phyloP scores from a whole-genome alignment of 1,140 invertebrate species.

The Listronotus oregonensis region DNA sequence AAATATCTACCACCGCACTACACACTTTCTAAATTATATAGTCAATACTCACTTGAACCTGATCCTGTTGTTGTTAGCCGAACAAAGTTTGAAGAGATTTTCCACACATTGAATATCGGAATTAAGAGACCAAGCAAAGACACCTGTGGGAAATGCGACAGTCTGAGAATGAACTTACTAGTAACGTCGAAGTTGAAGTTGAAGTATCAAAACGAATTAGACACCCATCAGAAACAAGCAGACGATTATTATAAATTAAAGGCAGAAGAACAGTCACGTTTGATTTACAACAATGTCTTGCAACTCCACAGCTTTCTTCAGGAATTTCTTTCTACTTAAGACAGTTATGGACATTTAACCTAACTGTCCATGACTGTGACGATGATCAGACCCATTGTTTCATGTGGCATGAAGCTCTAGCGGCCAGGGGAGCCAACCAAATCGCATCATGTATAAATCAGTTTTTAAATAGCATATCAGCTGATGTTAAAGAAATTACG shows the following conservation, averaged over 20 bases:
- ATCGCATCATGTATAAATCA: slow-evolving; percentile 48
- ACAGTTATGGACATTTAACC: slow-evolving; percentile 54
- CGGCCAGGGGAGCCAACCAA: slow-evolving; percentile 48
- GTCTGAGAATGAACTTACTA: background rate
- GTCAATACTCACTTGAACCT: background rate
- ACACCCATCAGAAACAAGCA: background rate
- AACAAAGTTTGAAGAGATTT: slow-evolving; percentile 7
- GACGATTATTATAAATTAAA: slow-evolving; percentile 1
- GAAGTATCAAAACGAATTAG: background rate
- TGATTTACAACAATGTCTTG: slow-evolving; percentile 8
- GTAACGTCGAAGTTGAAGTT: background rate
- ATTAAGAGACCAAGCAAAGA: slow-evolving; percentile 10
- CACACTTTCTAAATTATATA: background rate
- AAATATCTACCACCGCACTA: slow-evolving; percentile 1
- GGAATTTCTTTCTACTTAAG: slow-evolving; percentile 48
- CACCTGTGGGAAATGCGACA: background rate
- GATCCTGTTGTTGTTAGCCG: background rate
- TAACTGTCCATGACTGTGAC: slow-evolving; percentile 50
- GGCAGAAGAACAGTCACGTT: slow-evolving; percentile 3
- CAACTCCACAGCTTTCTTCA: background rate
- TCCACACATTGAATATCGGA: background rate
- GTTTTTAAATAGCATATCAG: slow-evolving; percentile 34
- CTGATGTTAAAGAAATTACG: slow-evolving; percentile 40
- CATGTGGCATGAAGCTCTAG: slow-evolving; percentile 53
- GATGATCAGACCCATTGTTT: slow-evolving; percentile 42